Percentiles rank a stretch among this genome's conserved stretches.
These are phyloP conservation scores for Fissipunctia ypsillon DNA, from an alignment of 2,888 invertebrate genomes.

Conservation along the genomic window DNA sequence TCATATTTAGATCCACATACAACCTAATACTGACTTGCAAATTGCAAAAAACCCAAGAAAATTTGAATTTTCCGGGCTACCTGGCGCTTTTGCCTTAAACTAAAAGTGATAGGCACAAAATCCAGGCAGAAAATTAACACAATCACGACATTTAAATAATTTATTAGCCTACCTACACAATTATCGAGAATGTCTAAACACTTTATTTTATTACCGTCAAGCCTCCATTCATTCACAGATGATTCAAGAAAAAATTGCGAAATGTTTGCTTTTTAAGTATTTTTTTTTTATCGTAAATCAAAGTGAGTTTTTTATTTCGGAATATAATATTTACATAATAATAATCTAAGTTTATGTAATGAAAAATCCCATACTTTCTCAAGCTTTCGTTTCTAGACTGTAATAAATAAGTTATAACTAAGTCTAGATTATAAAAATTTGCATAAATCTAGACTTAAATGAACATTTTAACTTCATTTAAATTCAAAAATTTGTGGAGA, in stretches of 20 bases:
- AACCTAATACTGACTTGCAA: too few species aligned
- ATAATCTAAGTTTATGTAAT: constrained; percentile 6
- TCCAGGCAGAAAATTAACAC: neutral
- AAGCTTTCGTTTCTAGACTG: constrained; percentile 28
- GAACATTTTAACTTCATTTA: constrained; percentile 3
- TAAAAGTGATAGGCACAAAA: constrained; percentile 9
- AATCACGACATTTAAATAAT: constrained; percentile 5
- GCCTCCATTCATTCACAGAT: neutral
- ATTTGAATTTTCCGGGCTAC: too few species aligned
- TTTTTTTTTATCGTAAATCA: too few species aligned
- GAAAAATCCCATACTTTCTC: constrained; percentile 33
- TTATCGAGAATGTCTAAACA: constrained; percentile 2
- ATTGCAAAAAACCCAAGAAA: too few species aligned
- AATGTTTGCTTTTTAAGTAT: neutral
- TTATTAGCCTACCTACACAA: constrained; percentile 2
- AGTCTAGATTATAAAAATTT: constrained; percentile 20
- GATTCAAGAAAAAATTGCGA: constrained; percentile 8
- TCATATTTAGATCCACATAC: too few species aligned
- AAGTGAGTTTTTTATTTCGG: too few species aligned
- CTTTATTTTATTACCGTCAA: neutral
- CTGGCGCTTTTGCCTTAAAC: too few species aligned
- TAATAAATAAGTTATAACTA: constrained; percentile 7
- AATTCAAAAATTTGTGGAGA: neutral
- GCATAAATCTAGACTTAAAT: neutral
- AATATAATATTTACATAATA: too few species aligned